phyloP scores from a whole-genome alignment of 2,113 vertebrate genomes.

The Jaculus jaculus region DNA sequence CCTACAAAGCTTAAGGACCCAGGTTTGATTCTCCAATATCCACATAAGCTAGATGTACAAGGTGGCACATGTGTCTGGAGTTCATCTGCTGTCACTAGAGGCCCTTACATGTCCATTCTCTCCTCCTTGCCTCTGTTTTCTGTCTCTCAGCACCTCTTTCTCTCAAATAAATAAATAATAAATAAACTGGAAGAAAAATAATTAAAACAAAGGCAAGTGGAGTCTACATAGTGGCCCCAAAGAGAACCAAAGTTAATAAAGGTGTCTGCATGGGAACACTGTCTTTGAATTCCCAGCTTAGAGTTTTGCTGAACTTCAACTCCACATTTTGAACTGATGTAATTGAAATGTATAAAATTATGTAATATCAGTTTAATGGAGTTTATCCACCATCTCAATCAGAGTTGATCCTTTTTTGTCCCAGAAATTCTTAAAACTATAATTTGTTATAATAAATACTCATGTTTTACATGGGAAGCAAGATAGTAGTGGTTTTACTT shows the following conservation, averaged over 20 bases:
- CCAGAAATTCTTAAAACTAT: neutral
- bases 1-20: too few relatives aligned
- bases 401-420: neutral
- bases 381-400: neutral
- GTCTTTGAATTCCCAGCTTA: neutral
- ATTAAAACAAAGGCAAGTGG: neutral
- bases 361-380: neutral
- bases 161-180: too few relatives aligned
- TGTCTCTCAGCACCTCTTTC: too few relatives aligned
- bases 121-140: too few relatives aligned
- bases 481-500: slow-evolving; percentile 21
- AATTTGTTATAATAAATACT: slow-evolving; percentile 24
- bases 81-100: too few relatives aligned
- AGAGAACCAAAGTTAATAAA: neutral
- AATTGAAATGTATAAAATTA: slow-evolving; percentile 21
- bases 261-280: neutral
- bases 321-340: neutral
- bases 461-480: slow-evolving; percentile 60
- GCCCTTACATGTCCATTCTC: too few relatives aligned
- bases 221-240: neutral
- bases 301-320: neutral
- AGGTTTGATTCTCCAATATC: too few relatives aligned
- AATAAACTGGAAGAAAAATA: neutral
- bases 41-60: too few relatives aligned
- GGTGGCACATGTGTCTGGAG: too few relatives aligned